phyloP scores from a whole-genome alignment of 2,888 invertebrate species.

The Vanessa cardui region DNA sequence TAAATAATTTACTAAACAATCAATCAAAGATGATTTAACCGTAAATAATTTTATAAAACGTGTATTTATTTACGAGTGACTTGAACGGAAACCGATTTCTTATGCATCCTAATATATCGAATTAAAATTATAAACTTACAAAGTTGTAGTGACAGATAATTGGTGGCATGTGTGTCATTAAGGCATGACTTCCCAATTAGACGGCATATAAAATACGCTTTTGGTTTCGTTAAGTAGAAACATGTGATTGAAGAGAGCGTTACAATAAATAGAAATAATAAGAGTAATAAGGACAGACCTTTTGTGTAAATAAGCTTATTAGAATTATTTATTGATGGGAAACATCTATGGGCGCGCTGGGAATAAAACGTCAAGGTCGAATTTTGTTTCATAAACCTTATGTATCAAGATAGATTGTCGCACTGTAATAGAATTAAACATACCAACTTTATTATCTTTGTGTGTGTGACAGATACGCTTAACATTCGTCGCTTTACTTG shows the following conservation, averaged over 20 bases:
- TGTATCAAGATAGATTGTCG: too few species aligned
- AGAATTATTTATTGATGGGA: background rate
- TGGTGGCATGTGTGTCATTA: constrained; percentile 39
- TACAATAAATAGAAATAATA: constrained; percentile 9
- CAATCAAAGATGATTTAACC: background rate
- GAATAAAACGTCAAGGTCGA: too few species aligned
- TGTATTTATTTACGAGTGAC: background rate
- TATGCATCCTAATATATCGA: constrained; percentile 18
- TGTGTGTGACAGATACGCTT: too few species aligned
- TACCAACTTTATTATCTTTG: too few species aligned
- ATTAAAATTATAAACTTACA: constrained; percentile 29
- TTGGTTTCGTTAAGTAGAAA: constrained; percentile 38
- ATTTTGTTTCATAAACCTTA: too few species aligned
- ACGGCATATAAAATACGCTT: constrained; percentile 32
- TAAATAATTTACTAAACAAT: background rate
- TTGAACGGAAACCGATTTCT: background rate
- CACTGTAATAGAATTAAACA: too few species aligned
- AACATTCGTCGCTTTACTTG: too few species aligned
- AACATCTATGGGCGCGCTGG: background rate
- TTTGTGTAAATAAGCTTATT: too few species aligned
- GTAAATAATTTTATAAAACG: background rate
- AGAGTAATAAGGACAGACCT: constrained; percentile 4
- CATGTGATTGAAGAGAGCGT: constrained; percentile 35
- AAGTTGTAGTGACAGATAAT: constrained; percentile 37
- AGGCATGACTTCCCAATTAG: constrained; percentile 33